Conservation (phyloP, 2,888 invertebrate species). For the Plebejus melissa region DNA sequence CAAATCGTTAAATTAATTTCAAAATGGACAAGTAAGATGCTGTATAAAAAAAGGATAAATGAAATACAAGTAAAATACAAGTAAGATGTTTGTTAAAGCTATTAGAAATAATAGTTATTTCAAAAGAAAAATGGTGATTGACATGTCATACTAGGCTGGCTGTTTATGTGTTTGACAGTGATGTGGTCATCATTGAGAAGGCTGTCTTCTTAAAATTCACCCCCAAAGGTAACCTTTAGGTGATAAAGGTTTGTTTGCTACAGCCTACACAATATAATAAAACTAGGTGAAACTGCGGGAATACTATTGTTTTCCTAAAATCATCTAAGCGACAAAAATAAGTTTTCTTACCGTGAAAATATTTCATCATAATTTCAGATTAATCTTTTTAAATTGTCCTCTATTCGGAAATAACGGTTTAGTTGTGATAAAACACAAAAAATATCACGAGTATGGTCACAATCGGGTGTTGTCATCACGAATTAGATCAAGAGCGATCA, state of each 20-base stretch:
- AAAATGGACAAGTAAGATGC: not conserved
- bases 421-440: constrained; percentile 31
- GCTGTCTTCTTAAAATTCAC: no score
- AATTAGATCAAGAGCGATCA: constrained; percentile 70
- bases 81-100: no score
- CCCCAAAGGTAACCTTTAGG: no score
- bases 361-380: not conserved
- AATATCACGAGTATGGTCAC: constrained; percentile 47
- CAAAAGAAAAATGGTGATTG: not conserved
- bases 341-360: not conserved
- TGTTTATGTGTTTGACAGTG: not conserved
- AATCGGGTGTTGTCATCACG: constrained; percentile 59
- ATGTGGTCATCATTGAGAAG: not conserved
- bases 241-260: no score
- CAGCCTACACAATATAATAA: not conserved
- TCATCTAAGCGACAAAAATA: no score
- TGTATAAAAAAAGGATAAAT: no score
- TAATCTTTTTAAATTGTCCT: not conserved
- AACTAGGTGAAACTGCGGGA: not conserved
- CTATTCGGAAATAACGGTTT: constrained; percentile 1
- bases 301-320: not conserved
- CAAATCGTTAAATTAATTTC: not conserved
- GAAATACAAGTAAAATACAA: no score
- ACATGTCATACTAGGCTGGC: not conserved
- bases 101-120: not conserved